Evolutionary conservation across 2,888 invertebrate species (phyloP).

Genomic region (Pyrochroa serraticornis): DNA sequence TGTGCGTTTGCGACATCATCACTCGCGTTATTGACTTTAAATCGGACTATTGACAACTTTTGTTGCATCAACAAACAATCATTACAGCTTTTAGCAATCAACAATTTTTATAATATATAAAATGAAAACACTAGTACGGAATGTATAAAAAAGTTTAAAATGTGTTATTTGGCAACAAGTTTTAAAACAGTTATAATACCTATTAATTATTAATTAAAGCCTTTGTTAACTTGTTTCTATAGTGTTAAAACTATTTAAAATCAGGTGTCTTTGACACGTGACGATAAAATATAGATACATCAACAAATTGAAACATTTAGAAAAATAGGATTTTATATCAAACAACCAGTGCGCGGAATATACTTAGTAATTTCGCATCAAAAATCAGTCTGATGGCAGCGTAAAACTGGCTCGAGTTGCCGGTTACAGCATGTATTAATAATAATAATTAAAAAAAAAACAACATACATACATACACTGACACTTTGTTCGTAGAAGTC

Average conservation of each 20-base stretch:
- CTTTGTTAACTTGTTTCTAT: slow-evolving; percentile 53
- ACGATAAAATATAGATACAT: slow-evolving; percentile 54
- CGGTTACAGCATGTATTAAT: slow-evolving; percentile 26
- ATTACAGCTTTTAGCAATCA: slow-evolving; percentile 35
- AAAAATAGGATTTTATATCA: slow-evolving; percentile 53
- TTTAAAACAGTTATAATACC: slow-evolving; percentile 47
- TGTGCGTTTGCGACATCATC: slow-evolving; percentile 32
- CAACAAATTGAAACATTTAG: slow-evolving; percentile 53
- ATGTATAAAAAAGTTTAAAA: slow-evolving; percentile 58
- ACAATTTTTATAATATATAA: slow-evolving; percentile 42
- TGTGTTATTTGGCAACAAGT: slow-evolving; percentile 61
- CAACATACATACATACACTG: slow-evolving; percentile 26
- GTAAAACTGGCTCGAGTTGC: slow-evolving; percentile 37
- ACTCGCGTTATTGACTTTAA: slow-evolving; percentile 46
- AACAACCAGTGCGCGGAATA: slow-evolving; percentile 19
- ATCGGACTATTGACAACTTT: slow-evolving; percentile 42
- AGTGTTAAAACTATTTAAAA: slow-evolving; percentile 43
- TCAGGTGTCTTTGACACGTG: slow-evolving; percentile 46
- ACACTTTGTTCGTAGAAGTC: slow-evolving; percentile 25
- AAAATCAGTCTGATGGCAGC: slow-evolving; percentile 47
- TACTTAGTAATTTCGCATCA: slow-evolving; percentile 16
- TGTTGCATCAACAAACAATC: slow-evolving; percentile 19
- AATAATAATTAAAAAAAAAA: slow-evolving; percentile 13
- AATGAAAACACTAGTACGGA: slow-evolving; percentile 55
- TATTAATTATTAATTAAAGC: slow-evolving; percentile 55